Evolutionary conservation across 1,140 invertebrate species (phyloP), one percentile per base, ranked within the genome.

Genomic region (Scaptodrosophila lebanonensis): DNA sequence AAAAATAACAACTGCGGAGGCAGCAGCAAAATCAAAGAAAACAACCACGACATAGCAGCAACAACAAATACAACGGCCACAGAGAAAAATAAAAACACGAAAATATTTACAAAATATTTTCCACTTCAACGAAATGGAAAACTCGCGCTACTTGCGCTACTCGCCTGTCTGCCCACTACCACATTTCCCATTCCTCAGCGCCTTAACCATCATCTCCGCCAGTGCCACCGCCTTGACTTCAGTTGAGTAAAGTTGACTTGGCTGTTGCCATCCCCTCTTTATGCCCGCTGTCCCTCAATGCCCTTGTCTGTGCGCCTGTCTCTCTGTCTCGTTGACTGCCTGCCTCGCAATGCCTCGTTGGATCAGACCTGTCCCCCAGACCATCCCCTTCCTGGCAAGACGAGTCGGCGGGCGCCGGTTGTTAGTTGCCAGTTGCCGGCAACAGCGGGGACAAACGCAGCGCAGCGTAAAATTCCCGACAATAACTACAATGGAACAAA

Each of bases 31-130:
- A 69, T 70, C 65, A 79, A 82, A 61, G 35, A 58, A 48, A 66
- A 50, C 18, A 43, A 44, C 16, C 48, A 13, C 36, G 9, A 38
- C 66, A 66, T 60, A 56, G 35, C 51, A n/a, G 33, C 33, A 40
- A 48, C 39, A 64, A 66, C 58, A 66, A 39, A 40, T 1, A 12
- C 9, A 51, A 7, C 13, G 32, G 48, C 66, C 61, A 68, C 27
- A 50, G 32, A 54, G 42, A 48, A 42, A 51, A 45, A 51, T 35
- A 44, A 49, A 48, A 72, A 66, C 60, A 72, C 50, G 58, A 84
- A 83, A 84, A 83, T 83, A 83, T 83, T 83, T 83, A 83, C 77
- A 83, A 83, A 83, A 83, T 83, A 83, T 83, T 83, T 83, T 84
- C 69, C 79, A 82, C 82, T 83, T 82, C 82, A 83, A 83, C 77